Conservation (phyloP, 1,140 invertebrate species). For the Drosophila serrata region DNA sequence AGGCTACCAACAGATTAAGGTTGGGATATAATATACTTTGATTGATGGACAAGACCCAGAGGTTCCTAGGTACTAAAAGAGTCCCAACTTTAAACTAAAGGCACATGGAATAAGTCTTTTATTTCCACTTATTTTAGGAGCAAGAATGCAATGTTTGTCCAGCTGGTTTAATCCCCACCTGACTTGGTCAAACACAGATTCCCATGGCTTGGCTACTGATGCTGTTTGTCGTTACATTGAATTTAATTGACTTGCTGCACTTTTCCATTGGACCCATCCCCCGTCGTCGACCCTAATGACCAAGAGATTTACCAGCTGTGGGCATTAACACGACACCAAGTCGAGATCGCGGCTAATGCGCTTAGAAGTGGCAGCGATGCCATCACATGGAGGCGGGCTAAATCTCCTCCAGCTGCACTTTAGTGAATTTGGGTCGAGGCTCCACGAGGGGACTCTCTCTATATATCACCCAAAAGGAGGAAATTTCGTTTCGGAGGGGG, state of each 20-base stretch:
- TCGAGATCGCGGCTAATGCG: conserved; percentile 66
- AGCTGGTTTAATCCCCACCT: conserved; percentile 25
- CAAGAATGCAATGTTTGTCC: neutral
- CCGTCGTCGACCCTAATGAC: conserved; percentile 60
- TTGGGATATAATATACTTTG: conserved; percentile 20
- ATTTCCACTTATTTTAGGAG: neutral
- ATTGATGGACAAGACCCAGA: neutral
- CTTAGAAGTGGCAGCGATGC: conserved; percentile 51
- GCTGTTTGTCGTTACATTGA: conserved; percentile 20
- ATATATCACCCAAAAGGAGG: conserved; percentile 7
- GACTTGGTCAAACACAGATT: no score
- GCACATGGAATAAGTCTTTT: no score
- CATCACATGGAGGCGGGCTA: conserved; percentile 12
- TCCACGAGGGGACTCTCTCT: conserved; percentile 10
- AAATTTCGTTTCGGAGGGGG: conserved; percentile 5
- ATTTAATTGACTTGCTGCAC: conserved; percentile 67
- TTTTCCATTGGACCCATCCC: conserved; percentile 25
- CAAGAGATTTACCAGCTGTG: conserved; percentile 68
- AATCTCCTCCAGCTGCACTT: conserved; percentile 6
- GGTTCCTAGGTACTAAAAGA: neutral
- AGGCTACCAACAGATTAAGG: conserved; percentile 13
- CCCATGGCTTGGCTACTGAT: conserved; percentile 1
- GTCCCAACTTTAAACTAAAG: neutral
- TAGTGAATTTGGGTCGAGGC: conserved; percentile 47
- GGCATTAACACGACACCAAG: conserved; percentile 38